Percentiles rank a stretch among this genome's conserved stretches.
Evolutionary conservation across 1,140 invertebrate genomes (phyloP).

Genomic region (Episyrphus balteatus): DNA sequence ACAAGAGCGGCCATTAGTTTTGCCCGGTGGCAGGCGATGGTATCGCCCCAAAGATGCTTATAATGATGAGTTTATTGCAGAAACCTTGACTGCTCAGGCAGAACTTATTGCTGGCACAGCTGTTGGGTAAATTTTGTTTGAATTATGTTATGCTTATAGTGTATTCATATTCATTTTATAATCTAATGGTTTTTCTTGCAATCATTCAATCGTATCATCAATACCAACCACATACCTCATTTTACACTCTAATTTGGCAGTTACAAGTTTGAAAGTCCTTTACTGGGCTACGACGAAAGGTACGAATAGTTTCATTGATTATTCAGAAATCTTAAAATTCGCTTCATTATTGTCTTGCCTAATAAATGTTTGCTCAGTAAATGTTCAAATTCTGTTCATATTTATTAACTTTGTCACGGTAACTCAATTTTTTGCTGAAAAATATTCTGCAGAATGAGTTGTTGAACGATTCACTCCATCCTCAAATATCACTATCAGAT

Average conservation of each 20-base stretch:
- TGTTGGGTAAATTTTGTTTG: constrained; percentile 47
- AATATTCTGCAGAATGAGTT: too few relatives aligned
- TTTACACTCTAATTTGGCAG: constrained; percentile 31
- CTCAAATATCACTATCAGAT: too few relatives aligned
- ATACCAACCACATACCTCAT: not conserved
- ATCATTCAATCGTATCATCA: constrained; percentile 10
- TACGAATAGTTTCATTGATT: constrained; percentile 14
- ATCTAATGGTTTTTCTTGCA: constrained; percentile 9
- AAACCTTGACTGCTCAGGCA: constrained; percentile 59
- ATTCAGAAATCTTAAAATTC: constrained; percentile 7
- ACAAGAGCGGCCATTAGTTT: constrained; percentile 44
- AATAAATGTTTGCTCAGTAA: too few relatives aligned
- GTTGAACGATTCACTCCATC: too few relatives aligned
- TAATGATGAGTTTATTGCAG: constrained; percentile 65
- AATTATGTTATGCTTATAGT: not conserved
- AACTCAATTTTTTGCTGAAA: too few relatives aligned
- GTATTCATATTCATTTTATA: too few relatives aligned
- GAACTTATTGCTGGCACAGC: constrained; percentile 64
- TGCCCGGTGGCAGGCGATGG: constrained; percentile 62
- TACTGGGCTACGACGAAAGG: constrained; percentile 42
- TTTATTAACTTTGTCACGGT: too few relatives aligned
- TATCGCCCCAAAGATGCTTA: constrained; percentile 63
- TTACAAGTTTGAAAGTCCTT: constrained; percentile 39
- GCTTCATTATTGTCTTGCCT: too few relatives aligned
- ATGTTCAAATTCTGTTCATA: too few relatives aligned